Base-by-base conservation (phyloP, 1,140 invertebrate species). In the Cotesia glomerata region DNA sequence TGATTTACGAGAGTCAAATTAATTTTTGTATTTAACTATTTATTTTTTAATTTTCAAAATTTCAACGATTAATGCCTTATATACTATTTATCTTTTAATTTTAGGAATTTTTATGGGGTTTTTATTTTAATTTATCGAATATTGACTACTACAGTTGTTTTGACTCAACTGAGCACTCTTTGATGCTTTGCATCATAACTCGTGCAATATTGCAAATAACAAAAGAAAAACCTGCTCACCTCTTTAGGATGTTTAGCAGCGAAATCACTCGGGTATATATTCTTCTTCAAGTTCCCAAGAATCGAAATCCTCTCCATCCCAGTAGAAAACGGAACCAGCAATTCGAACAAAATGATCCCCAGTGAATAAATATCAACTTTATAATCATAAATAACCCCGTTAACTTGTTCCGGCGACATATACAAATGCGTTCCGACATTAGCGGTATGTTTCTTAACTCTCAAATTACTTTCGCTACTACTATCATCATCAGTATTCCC, bases 321-420 rank as follows among this genome's bases (percentile, higher is more conserved):
- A 0, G 98, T 99, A 4, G 85, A 85, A 85, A 99, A 98, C 35
- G 96, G 93, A 70, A 93, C 91, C 16, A 98, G 88, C 54, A 99
- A 85, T 86, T 99, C 98, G 84, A 97, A 96, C 58, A 98, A 90
- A 72, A 99, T 97, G 59, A 99, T 88, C 0, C 97, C 98, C 69
- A 99, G 86, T 0, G 97, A 96, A 87, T 95, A 99, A 71, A 99
- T 98, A 82, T 99, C 98, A 39, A 99, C 96, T 88, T 98, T 99
- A 80, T 95, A 95, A 81, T 94, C 93, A 83, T 99, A 98, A 2
- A 90, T 87, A 71, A 91, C 89, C 1, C 93, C 92, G 9, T 88
- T 86, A 11, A 93, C 87, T 88, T 98, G 97, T 86, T 99, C 98
- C 26, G 97, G 97, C 71, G 97, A 98, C 97, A 99, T 99, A 83